A percentile compares a stretch with the other conserved stretches of the same genome.
phyloP scores from a whole-genome alignment of 2,113 vertebrate genomes.

The Strix uralensis region DNA sequence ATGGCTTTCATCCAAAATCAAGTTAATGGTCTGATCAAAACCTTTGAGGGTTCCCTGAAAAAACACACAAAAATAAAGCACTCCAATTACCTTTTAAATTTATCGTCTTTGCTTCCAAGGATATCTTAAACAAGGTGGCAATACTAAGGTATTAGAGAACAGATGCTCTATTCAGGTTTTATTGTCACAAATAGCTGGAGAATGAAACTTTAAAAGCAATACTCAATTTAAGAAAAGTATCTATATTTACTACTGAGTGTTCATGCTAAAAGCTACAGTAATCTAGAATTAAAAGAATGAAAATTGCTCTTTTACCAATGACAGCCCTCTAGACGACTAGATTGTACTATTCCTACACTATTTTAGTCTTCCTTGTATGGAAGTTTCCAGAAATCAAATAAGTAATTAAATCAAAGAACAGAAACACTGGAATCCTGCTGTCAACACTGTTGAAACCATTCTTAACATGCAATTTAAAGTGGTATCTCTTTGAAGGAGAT shows the following conservation, averaged over 20 bases:
- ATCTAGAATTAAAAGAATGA: neutral
- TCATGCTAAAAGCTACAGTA: neutral
- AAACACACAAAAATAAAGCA: neutral
- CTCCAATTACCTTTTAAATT: neutral
- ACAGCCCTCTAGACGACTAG: neutral
- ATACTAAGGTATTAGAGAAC: neutral
- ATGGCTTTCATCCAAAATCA: constrained; percentile 98
- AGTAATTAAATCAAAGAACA: neutral
- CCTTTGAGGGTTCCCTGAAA: constrained; percentile 94
- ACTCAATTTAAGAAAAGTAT: neutral
- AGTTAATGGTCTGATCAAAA: constrained; percentile 98
- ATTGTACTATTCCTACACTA: neutral
- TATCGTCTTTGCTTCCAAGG: neutral
- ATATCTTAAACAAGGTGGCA: neutral
- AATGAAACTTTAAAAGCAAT: neutral
- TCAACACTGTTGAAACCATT: neutral
- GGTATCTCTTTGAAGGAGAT: neutral
- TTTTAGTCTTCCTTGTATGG: neutral
- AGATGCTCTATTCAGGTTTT: neutral
- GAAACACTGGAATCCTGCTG: neutral
- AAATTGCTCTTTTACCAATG: neutral
- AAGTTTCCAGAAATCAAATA: neutral
- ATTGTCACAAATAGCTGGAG: neutral
- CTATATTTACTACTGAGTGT: neutral
- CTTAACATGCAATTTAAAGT: neutral